phyloP scores from a whole-genome alignment of 35 echinoderm and acorn worm species.

The Chiridota heheva region DNA sequence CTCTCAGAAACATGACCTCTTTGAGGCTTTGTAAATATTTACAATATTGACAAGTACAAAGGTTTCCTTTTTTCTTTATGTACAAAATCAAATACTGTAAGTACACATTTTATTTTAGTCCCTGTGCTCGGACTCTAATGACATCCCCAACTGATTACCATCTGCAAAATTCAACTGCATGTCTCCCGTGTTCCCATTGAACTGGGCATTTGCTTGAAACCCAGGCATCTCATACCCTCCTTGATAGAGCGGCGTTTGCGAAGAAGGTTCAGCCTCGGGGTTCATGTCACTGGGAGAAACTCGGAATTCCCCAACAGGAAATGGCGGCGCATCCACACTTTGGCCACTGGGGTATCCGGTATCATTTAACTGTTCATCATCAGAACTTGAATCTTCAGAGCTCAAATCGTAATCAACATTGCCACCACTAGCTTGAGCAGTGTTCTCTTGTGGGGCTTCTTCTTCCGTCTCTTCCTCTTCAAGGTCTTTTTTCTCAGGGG shows the following conservation, averaged over 20 bases:
- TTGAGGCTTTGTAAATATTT: too few relatives aligned
- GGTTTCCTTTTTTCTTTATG: too few relatives aligned
- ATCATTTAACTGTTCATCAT: slow-evolving; percentile 24
- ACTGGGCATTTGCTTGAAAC: slow-evolving; percentile 46
- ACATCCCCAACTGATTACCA: too few relatives aligned
- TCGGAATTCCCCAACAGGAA: slow-evolving; percentile 59
- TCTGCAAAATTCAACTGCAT: too few relatives aligned
- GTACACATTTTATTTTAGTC: too few relatives aligned
- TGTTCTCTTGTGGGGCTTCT: background rate
- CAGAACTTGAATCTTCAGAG: slow-evolving; percentile 54
- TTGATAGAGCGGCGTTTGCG: slow-evolving; percentile 47
- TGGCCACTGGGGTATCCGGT: slow-evolving; percentile 48
- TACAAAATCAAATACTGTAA: too few relatives aligned
- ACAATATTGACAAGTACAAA: too few relatives aligned
- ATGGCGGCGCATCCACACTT: slow-evolving; percentile 10
- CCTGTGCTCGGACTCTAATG: too few relatives aligned
- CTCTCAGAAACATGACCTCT: too few relatives aligned
- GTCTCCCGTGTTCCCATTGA: slow-evolving; percentile 72
- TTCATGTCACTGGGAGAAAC: slow-evolving; percentile 59
- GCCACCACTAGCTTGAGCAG: background rate
- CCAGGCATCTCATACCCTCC: slow-evolving; percentile 79
- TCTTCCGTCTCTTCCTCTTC: background rate
- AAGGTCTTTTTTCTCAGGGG: slow-evolving; percentile 30
- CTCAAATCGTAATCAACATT: background rate
- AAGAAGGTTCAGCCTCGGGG: slow-evolving; percentile 15